Percentiles rank a stretch among this genome's conserved stretches.
phyloP scores from a whole-genome alignment of 2,113 vertebrate species.

The Circaetus cinerascens region DNA sequence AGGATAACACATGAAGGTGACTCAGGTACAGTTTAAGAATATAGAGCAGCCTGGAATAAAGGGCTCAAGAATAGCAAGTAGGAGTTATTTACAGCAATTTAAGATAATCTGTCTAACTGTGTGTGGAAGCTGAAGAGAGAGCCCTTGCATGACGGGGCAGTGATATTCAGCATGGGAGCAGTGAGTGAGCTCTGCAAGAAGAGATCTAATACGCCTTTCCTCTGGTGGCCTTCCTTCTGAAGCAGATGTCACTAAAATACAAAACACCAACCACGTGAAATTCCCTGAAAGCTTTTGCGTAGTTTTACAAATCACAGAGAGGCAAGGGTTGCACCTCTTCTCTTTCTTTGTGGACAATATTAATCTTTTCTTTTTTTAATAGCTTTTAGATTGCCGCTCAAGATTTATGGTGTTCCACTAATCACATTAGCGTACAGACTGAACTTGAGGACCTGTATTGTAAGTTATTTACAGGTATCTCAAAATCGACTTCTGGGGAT shows the following conservation, averaged over 20 bases:
- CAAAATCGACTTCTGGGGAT: neutral
- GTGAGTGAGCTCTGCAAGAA: neutral
- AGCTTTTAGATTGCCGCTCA: neutral
- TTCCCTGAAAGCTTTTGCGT: neutral
- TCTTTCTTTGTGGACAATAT: neutral
- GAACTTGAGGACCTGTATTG: neutral
- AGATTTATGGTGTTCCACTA: neutral
- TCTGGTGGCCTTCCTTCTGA: neutral
- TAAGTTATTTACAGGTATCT: neutral
- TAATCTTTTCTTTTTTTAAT: neutral
- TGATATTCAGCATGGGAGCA: neutral
- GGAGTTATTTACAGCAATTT: slow-evolving; percentile 46
- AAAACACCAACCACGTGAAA: neutral
- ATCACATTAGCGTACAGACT: neutral
- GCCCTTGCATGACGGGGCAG: neutral
- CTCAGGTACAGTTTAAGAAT: slow-evolving; percentile 45
- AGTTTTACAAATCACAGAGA: neutral
- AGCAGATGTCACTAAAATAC: neutral
- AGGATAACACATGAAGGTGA: slow-evolving; percentile 30
- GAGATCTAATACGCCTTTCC: neutral
- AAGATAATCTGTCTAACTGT: neutral
- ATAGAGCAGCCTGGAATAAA: slow-evolving; percentile 28
- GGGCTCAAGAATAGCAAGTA: neutral
- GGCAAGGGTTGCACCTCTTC: neutral
- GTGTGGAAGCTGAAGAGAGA: neutral